phyloP scores from a whole-genome alignment of 2,888 invertebrate genomes.

The Synergus japonicus region DNA sequence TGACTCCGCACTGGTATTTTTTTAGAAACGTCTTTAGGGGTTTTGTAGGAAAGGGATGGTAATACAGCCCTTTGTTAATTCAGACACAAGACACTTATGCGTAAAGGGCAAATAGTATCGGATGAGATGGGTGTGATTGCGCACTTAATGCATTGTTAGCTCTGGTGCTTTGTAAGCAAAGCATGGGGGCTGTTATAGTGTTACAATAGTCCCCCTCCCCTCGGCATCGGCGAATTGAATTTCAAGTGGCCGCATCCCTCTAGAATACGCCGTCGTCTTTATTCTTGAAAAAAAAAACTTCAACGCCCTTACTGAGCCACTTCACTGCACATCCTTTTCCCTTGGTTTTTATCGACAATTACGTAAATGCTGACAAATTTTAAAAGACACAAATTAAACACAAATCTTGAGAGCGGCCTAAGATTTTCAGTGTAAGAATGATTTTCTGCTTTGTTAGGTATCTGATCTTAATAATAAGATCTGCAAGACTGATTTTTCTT shows the following conservation, averaged over 20 bases:
- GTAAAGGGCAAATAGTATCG: constrained; percentile 78
- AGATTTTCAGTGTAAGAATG: neutral
- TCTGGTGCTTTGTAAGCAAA: constrained; percentile 74
- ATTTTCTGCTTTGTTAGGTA: neutral
- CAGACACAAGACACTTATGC: constrained; percentile 71
- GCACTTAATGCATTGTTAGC: constrained; percentile 77
- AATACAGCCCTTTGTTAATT: constrained; percentile 68
- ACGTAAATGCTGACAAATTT: constrained; percentile 18
- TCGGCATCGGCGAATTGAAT: constrained; percentile 75
- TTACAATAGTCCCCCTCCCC: constrained; percentile 70
- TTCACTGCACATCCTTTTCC: constrained; percentile 53
- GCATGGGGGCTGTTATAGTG: constrained; percentile 73
- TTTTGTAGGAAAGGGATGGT: constrained; percentile 49
- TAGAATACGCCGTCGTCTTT: constrained; percentile 69
- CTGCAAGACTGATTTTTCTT: neutral
- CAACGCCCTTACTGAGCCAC: constrained; percentile 54
- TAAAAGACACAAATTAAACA: neutral
- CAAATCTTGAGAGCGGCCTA: neutral
- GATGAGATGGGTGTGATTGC: constrained; percentile 78
- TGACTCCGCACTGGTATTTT: constrained; percentile 1
- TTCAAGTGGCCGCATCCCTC: constrained; percentile 77
- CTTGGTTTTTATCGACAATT: constrained; percentile 47
- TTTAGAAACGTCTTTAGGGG: constrained; percentile 23
- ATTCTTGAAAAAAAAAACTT: constrained; percentile 61
- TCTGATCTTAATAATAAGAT: neutral